Percentiles rank a stretch among this genome's conserved stretches.
Evolutionary conservation across 2,113 vertebrate genomes (phyloP).

Genomic region (Paracanthobrama guichenoti): DNA sequence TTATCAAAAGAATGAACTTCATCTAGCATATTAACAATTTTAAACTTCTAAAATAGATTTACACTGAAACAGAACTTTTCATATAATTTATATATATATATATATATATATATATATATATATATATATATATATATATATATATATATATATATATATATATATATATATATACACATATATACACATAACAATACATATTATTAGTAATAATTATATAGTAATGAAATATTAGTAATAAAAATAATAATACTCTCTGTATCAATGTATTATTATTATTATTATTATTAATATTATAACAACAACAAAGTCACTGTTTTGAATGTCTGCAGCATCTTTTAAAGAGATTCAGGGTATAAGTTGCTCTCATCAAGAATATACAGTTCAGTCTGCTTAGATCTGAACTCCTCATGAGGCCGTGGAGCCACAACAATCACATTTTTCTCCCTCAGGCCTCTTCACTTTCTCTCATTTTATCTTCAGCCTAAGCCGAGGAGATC

Average conservation of each 20-base stretch:
- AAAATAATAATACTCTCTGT: neutral
- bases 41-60: neutral
- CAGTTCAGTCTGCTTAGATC: constrained; percentile 32
- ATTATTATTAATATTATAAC: neutral
- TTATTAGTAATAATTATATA: neutral
- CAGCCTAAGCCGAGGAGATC: constrained; percentile 58
- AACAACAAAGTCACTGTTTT: neutral
- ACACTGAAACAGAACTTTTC: neutral
- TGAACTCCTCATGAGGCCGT: constrained; percentile 21
- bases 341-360: neutral
- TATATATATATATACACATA: no score
- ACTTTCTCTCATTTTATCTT: constrained; percentile 60
- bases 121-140: no score
- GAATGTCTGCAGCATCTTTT: neutral
- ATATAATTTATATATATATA: no score
- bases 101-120: no score
- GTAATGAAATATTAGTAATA: neutral
- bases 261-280: neutral
- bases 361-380: constrained; percentile 31
- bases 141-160: no score
- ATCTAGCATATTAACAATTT: neutral
- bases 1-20: neutral
- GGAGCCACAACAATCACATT: constrained; percentile 56
- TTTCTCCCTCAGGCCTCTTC: constrained; percentile 55
- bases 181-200: neutral